Evolutionary conservation across 1,140 invertebrate genomes (phyloP).

Genomic region (Euborellia annulipes): DNA sequence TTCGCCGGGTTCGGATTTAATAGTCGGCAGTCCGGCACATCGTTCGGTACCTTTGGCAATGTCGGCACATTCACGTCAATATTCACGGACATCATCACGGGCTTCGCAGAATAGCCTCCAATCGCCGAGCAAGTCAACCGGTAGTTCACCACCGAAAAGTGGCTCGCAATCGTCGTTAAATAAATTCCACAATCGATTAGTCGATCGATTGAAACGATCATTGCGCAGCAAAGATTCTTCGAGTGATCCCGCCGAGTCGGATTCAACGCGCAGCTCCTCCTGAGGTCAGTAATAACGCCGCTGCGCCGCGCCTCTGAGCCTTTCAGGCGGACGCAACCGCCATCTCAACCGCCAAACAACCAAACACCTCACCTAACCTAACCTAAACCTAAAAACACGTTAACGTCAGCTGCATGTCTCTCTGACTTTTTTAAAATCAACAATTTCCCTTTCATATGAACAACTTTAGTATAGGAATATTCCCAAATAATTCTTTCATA

Average conservation of each 20-base stretch:
- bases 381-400: too few relatives aligned
- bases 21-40: constrained; percentile 38
- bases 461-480: too few relatives aligned
- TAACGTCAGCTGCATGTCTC: too few relatives aligned
- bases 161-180: constrained; percentile 43
- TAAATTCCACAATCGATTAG: constrained; percentile 68
- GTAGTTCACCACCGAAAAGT: constrained; percentile 43
- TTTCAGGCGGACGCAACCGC: too few relatives aligned
- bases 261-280: constrained; percentile 1
- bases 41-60: constrained; percentile 42
- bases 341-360: too few relatives aligned
- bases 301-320: too few relatives aligned
- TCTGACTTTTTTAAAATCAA: too few relatives aligned
- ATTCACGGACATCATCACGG: constrained; percentile 39
- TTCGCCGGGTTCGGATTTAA: constrained; percentile 49
- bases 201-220: constrained; percentile 66
- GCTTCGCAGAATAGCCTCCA: constrained; percentile 39
- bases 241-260: constrained; percentile 24
- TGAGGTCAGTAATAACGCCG: constrained; percentile 1
- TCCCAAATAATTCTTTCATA: too few relatives aligned
- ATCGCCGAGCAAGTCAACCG: constrained; percentile 34
- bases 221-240: constrained; percentile 45
- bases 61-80: constrained; percentile 32
- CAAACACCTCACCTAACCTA: too few relatives aligned
- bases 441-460: too few relatives aligned